Evolutionary conservation across 2,797 vertebrate species (phyloP).

Genomic region (Galagoides demidoff): DNA sequence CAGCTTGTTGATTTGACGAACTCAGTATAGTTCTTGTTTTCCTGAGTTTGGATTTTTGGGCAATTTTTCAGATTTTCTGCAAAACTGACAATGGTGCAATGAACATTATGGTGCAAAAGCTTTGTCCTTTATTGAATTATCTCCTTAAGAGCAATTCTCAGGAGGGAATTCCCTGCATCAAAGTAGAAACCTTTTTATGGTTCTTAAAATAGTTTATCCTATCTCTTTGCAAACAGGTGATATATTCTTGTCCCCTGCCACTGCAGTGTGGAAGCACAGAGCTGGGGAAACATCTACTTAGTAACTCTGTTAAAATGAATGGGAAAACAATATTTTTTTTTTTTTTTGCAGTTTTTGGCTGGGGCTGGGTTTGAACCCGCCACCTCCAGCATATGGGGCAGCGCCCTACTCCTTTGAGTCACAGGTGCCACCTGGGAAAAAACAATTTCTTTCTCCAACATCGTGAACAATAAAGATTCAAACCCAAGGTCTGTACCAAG

Average conservation of each 20-base stretch:
- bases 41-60: neutral
- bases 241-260: neutral
- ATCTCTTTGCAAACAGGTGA: neutral
- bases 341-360: too few relatives aligned
- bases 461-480: neutral
- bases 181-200: constrained; percentile 42
- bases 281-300: neutral
- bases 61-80: constrained; percentile 60
- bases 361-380: too few relatives aligned
- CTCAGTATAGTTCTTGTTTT: constrained; percentile 30
- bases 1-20: constrained; percentile 34
- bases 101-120: constrained; percentile 1
- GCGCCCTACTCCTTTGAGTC: too few relatives aligned
- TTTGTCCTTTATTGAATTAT: neutral
- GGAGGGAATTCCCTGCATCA: constrained; percentile 20
- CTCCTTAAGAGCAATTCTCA: constrained; percentile 58
- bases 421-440: neutral
- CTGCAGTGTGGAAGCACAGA: neutral
- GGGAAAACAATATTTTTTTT: neutral
- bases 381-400: too few relatives aligned
- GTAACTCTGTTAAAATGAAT: neutral
- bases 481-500: neutral
- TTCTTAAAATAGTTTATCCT: constrained; percentile 51
- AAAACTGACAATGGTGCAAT: neutral
- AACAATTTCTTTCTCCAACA: constrained; percentile 15